These are phyloP conservation scores for Neelides sp. DNA, from an alignment of 1,140 invertebrate species.

Conservation along the genomic window DNA sequence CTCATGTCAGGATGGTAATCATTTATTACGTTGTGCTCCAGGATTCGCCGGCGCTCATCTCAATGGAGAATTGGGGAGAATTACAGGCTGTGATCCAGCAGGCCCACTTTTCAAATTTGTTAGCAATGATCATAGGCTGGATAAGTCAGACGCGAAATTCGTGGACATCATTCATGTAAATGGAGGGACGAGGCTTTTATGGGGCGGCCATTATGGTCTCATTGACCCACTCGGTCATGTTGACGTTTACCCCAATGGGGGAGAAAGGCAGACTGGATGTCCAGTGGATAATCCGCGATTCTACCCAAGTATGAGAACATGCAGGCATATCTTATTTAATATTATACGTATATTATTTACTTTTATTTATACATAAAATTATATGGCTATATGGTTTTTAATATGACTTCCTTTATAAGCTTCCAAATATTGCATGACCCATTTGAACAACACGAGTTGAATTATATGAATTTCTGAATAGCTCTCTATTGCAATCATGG, in stretches of 20 bases:
- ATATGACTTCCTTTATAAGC: no score
- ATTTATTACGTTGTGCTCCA: no score
- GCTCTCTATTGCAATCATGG: slow-evolving; percentile 49
- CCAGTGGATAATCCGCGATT: no score
- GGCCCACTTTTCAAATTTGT: background rate
- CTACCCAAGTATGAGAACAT: no score
- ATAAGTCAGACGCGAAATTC: slow-evolving; percentile 3
- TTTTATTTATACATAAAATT: no score
- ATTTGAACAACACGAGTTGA: no score
- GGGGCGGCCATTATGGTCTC: background rate
- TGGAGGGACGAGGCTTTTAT: background rate
- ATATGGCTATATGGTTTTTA: no score
- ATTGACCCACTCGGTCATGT: background rate
- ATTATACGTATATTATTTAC: background rate
- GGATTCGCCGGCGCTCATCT: no score
- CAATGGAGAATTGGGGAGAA: no score
- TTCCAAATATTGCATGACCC: no score
- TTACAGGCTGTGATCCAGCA: slow-evolving; percentile 11
- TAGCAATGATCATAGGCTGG: background rate
- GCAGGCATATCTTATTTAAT: background rate
- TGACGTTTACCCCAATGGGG: slow-evolving; percentile 15
- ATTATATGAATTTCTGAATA: background rate
- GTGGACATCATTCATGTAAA: background rate
- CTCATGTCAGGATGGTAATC: no score
- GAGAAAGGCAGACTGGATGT: slow-evolving; percentile 7